Evolutionary conservation across 2,113 vertebrate genomes (phyloP).

Genomic region (Opisthocomus hoazin): DNA sequence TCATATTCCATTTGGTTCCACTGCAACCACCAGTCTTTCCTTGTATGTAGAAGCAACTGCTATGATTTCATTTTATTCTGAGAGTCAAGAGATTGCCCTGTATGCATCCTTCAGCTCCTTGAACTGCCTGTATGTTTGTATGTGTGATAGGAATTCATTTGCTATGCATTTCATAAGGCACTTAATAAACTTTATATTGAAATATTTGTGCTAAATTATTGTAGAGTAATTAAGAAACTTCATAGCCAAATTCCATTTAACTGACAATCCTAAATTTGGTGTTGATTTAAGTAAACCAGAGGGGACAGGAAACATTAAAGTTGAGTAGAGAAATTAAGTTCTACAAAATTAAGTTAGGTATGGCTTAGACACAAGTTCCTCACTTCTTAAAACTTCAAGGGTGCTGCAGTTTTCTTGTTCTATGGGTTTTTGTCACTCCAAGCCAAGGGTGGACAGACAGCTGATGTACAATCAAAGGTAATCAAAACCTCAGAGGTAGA

Average conservation of each 20-base stretch:
- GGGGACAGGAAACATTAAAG: not conserved
- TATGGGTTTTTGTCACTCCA: not conserved
- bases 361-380: not conserved
- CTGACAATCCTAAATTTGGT: not conserved
- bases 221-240: not conserved
- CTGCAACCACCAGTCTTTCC: not conserved
- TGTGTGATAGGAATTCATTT: not conserved
- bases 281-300: not conserved
- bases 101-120: not conserved
- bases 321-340: not conserved
- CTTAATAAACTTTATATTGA: constrained; percentile 10
- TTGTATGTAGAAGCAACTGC: not conserved
- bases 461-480: not conserved
- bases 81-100: not conserved
- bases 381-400: not conserved
- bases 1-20: not conserved
- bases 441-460: not conserved
- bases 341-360: not conserved
- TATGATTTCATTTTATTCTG: not conserved
- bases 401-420: not conserved
- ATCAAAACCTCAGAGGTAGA: not conserved
- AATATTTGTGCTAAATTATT: not conserved
- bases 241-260: not conserved
- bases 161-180: not conserved
- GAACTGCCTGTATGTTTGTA: not conserved